Evolutionary conservation across 2,888 invertebrate genomes (phyloP).

Genomic region (Podabrus alpinus): DNA sequence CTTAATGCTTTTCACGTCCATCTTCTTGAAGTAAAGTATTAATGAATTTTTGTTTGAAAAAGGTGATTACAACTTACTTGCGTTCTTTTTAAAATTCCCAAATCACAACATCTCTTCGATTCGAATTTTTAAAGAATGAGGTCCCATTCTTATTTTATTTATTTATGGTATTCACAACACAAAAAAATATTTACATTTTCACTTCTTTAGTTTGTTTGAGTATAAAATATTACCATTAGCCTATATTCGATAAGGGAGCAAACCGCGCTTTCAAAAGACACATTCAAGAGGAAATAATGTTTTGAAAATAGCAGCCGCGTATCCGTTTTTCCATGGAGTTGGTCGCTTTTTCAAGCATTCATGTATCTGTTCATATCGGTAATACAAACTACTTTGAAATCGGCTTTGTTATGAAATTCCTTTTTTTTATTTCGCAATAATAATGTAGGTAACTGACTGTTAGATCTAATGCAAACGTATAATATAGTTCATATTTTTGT

Average conservation of each 20-base stretch:
- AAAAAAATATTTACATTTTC: slow-evolving; percentile 26
- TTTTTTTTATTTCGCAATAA: slow-evolving; percentile 11
- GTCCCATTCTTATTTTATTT: background rate
- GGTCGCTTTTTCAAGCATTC: slow-evolving; percentile 22
- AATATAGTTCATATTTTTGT: background rate
- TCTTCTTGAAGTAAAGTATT: background rate
- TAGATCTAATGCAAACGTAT: background rate
- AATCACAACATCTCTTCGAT: background rate
- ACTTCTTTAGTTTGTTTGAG: slow-evolving; percentile 21
- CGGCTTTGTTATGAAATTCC: slow-evolving; percentile 13
- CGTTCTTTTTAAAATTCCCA: background rate
- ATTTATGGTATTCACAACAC: background rate
- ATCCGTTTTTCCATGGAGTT: slow-evolving; percentile 32
- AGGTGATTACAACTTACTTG: background rate
- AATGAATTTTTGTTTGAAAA: background rate
- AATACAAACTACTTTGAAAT: slow-evolving; percentile 25
- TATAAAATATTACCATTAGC: slow-evolving; percentile 46
- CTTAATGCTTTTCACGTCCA: background rate
- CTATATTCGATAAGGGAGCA: slow-evolving; percentile 48
- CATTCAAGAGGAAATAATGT: slow-evolving; percentile 51
- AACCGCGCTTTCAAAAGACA: slow-evolving; percentile 47
- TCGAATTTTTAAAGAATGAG: background rate
- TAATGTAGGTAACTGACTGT: background rate
- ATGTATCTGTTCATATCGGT: slow-evolving; percentile 17
- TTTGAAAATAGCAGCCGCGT: slow-evolving; percentile 48